Evolutionary conservation across 1,140 invertebrate genomes (phyloP).

Genomic region (Saxidomus purpurata): DNA sequence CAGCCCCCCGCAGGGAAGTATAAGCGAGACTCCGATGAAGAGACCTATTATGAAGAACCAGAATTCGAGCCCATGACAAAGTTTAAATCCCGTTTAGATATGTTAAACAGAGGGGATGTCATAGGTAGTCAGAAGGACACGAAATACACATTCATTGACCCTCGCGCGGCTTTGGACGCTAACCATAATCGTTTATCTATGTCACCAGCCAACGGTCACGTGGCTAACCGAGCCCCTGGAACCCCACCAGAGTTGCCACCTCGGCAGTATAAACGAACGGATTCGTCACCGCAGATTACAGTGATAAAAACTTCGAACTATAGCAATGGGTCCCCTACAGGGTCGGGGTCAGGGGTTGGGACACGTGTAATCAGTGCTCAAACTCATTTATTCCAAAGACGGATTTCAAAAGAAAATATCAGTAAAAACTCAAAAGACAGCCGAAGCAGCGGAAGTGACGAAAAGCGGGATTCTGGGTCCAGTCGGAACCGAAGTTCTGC

Average conservation of each 20-base stretch:
- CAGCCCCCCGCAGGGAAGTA: conserved; percentile 89
- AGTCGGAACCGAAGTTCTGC: conserved; percentile 36
- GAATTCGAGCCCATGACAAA: conserved; percentile 83
- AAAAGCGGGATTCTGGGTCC: conserved; percentile 26
- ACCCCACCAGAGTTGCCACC: conserved; percentile 55
- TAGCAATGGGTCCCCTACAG: not conserved
- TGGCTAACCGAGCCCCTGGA: not conserved
- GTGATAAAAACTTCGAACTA: conserved; percentile 5
- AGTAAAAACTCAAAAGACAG: conserved; percentile 38
- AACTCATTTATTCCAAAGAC: conserved; percentile 33
- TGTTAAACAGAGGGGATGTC: conserved; percentile 76
- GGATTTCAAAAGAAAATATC: conserved; percentile 37
- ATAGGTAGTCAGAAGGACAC: conserved; percentile 56
- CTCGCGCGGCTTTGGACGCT: conserved; percentile 35
- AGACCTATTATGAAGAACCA: conserved; percentile 85
- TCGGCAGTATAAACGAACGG: conserved; percentile 23
- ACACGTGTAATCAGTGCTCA: not conserved
- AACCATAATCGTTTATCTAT: conserved; percentile 37
- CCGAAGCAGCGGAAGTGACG: conserved; percentile 37
- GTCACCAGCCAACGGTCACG: not conserved
- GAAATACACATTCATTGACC: conserved; percentile 58
- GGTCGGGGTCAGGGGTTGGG: not conserved
- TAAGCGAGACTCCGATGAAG: conserved; percentile 82
- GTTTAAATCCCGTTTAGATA: conserved; percentile 76
- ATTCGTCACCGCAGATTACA: conserved; percentile 35